Evolutionary conservation across 2,113 vertebrate genomes (phyloP).

Genomic region (Pelobates fuscus): DNA sequence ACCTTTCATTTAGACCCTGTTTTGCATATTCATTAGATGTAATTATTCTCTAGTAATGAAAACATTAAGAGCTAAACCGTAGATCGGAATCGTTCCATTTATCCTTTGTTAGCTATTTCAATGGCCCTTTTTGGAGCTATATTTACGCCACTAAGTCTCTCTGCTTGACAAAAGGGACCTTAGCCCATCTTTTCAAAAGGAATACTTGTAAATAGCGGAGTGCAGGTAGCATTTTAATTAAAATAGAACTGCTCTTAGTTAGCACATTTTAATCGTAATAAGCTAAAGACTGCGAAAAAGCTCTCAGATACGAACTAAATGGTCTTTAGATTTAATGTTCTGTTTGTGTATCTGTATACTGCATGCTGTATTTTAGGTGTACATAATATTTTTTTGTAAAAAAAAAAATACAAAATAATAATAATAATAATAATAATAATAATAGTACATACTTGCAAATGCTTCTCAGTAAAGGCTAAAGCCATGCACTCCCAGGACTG

Average conservation of each 20-base stretch:
- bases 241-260: slow-evolving; percentile 25
- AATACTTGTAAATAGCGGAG: slow-evolving; percentile 56
- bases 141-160: slow-evolving; percentile 63
- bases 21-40: slow-evolving; percentile 73
- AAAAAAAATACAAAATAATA: no score
- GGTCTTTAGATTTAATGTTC: not conserved
- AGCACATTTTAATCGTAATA: slow-evolving; percentile 15
- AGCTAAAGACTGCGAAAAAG: not conserved
- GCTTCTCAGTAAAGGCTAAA: no score
- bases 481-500: no score
- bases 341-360: not conserved
- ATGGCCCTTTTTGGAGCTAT: slow-evolving; percentile 68
- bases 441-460: no score
- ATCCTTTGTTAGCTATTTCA: slow-evolving; percentile 69
- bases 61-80: slow-evolving; percentile 69
- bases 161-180: slow-evolving; percentile 70
- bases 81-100: slow-evolving; percentile 70
- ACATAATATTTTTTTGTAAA: not conserved
- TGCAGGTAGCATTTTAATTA: slow-evolving; percentile 48
- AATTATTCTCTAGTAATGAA: slow-evolving; percentile 77
- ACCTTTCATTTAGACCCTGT: slow-evolving; percentile 59
- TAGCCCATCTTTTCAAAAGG: slow-evolving; percentile 63
- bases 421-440: no score
- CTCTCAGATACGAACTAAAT: not conserved
- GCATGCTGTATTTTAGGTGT: not conserved